Evolutionary conservation across 1,140 invertebrate genomes (phyloP).

Genomic region (Aporrectodea caliginosa): DNA sequence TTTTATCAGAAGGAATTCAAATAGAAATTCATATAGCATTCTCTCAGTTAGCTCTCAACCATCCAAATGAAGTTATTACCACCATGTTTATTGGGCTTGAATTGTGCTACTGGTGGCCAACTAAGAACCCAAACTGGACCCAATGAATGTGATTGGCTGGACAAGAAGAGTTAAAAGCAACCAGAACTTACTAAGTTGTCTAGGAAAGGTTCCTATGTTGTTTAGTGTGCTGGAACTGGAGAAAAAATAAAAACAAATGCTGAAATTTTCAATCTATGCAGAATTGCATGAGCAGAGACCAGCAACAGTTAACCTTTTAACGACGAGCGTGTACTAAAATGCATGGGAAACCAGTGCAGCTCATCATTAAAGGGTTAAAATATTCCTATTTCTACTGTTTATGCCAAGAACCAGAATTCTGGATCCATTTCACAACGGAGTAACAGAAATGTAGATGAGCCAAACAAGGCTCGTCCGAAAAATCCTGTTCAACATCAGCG

Average conservation of each 20-base stretch:
- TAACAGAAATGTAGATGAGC: too few species aligned
- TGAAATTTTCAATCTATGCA: neutral
- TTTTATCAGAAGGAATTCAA: neutral
- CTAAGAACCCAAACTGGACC: neutral
- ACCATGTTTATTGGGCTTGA: neutral
- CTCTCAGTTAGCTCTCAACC: neutral
- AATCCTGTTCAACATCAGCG: too few species aligned
- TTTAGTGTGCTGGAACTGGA: constrained; percentile 9
- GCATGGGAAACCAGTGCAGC: too few species aligned
- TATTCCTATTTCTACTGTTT: too few species aligned
- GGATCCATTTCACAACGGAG: too few species aligned
- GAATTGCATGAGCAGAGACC: neutral
- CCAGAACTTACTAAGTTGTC: constrained; percentile 22
- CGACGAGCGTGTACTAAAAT: too few species aligned
- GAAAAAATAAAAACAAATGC: neutral
- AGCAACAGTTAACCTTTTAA: neutral
- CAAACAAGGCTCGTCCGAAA: too few species aligned
- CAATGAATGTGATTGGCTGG: neutral
- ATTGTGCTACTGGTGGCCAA: neutral
- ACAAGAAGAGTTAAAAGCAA: neutral
- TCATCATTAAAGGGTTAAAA: too few species aligned
- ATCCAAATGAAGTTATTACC: neutral
- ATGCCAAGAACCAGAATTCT: too few species aligned
- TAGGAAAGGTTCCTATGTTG: constrained; percentile 9
- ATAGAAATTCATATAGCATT: neutral